Evolutionary conservation across 2,888 invertebrate species (phyloP).

Genomic region (Tryphoninae sp.): DNA sequence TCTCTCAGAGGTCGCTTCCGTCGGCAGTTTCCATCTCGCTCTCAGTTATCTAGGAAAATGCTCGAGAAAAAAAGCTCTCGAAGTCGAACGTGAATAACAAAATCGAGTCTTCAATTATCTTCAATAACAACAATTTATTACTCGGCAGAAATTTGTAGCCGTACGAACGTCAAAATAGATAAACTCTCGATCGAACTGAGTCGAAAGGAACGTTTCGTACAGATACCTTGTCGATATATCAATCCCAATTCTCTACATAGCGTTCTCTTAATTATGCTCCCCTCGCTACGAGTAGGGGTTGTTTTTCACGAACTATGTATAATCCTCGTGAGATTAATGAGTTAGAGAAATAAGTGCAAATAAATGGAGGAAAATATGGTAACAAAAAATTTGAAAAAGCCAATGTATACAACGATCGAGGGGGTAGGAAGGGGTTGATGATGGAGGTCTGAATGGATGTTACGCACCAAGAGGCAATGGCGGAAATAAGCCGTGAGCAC

Average conservation of each 20-base stretch:
- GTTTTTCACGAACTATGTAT: no score
- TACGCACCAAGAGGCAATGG: slow-evolving; percentile 10
- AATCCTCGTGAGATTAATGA: no score
- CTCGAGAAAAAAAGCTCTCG: slow-evolving; percentile 9
- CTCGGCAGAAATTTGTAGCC: no score
- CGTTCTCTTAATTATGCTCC: no score
- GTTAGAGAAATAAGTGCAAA: no score
- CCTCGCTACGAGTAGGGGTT: no score
- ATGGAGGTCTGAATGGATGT: slow-evolving; percentile 9
- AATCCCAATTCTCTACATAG: no score
- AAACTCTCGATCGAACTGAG: no score
- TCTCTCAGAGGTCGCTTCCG: slow-evolving; percentile 41
- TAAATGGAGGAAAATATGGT: no score
- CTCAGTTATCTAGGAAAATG: slow-evolving; percentile 31
- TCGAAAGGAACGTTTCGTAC: no score
- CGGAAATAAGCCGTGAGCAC: slow-evolving; percentile 13
- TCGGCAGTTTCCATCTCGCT: slow-evolving; percentile 39
- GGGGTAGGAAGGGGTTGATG: neutral
- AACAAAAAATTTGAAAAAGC: neutral
- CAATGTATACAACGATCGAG: neutral
- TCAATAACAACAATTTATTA: neutral
- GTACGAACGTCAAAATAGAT: no score
- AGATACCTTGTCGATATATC: no score
- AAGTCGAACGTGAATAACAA: neutral
- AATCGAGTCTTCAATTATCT: neutral